Conservation (phyloP, 1,140 invertebrate species). For the Nasonia longicornis region DNA sequence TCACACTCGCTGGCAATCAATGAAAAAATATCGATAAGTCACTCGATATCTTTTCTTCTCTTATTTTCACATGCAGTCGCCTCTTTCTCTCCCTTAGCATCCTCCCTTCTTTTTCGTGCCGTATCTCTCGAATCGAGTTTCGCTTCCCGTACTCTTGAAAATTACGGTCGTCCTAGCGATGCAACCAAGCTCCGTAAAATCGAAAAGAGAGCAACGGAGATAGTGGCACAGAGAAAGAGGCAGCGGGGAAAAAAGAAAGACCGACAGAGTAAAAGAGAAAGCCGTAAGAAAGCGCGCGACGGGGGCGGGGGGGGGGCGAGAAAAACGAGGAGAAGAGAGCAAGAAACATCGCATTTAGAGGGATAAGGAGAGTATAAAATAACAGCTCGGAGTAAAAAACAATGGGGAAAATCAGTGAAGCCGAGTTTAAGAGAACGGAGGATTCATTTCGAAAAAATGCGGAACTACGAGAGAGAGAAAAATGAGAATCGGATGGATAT, state of each 20-base stretch:
- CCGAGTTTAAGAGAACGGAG: background rate
- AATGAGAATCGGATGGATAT: background rate
- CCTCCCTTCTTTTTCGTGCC: background rate
- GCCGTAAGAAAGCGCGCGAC: background rate
- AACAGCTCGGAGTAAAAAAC: background rate
- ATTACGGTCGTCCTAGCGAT: slow-evolving; percentile 18
- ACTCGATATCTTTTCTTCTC: background rate
- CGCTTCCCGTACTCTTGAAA: slow-evolving; percentile 8
- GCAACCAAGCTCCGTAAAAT: slow-evolving; percentile 27
- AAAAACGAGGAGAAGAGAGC: background rate
- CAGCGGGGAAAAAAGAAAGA: background rate
- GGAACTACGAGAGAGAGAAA: background rate
- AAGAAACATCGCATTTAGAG: background rate
- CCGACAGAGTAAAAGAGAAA: background rate
- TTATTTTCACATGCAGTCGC: background rate
- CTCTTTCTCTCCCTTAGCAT: background rate
- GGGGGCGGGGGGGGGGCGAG: background rate
- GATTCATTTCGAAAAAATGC: background rate
- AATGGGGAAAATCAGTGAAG: background rate
- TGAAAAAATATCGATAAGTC: too few relatives aligned
- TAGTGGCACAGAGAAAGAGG: background rate
- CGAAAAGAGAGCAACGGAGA: background rate
- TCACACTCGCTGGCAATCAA: background rate
- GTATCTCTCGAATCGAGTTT: slow-evolving; percentile 10
- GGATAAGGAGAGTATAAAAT: background rate